A percentile compares a stretch with the other conserved stretches of the same genome.
Evolutionary conservation across 2,888 invertebrate genomes (phyloP).

Genomic region (Noctuana brunneofusca): DNA sequence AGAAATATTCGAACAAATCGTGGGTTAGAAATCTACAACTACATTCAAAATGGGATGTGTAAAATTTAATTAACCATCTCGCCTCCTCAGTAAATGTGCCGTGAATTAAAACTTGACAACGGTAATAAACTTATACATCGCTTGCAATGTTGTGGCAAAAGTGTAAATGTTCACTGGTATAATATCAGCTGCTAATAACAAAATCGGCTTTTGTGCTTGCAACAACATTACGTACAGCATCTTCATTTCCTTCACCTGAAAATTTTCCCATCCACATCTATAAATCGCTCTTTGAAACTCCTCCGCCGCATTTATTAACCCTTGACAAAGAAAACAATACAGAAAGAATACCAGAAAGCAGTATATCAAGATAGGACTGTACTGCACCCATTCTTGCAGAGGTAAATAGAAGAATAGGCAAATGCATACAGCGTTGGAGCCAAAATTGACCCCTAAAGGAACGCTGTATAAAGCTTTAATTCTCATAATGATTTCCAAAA

Average conservation of each 20-base stretch:
- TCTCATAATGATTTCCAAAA: slow-evolving; percentile 51
- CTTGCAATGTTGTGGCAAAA: slow-evolving; percentile 65
- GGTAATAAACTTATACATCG: slow-evolving; percentile 69
- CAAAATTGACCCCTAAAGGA: slow-evolving; percentile 68
- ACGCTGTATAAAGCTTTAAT: slow-evolving; percentile 61
- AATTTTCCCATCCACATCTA: slow-evolving; percentile 73
- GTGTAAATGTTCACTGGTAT: slow-evolving; percentile 71
- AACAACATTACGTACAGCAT: slow-evolving; percentile 58
- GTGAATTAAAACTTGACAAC: slow-evolving; percentile 58
- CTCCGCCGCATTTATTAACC: slow-evolving; percentile 62
- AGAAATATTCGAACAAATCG: too few species aligned
- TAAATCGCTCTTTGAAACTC: slow-evolving; percentile 63
- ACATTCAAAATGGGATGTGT: neutral
- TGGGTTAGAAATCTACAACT: too few species aligned
- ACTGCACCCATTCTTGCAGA: slow-evolving; percentile 56
- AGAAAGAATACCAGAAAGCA: slow-evolving; percentile 66
- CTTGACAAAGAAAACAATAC: slow-evolving; percentile 68
- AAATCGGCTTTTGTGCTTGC: slow-evolving; percentile 61
- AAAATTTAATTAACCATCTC: neutral
- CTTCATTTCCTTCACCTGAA: slow-evolving; percentile 57
- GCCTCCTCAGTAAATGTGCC: neutral
- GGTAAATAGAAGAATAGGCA: slow-evolving; percentile 62
- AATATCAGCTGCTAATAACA: slow-evolving; percentile 65
- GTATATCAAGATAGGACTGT: slow-evolving; percentile 59
- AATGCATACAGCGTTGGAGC: slow-evolving; percentile 62